These are phyloP conservation scores for Gorsachius goisagi DNA, from an alignment of 2,113 vertebrate genomes.

Conservation along the genomic window DNA sequence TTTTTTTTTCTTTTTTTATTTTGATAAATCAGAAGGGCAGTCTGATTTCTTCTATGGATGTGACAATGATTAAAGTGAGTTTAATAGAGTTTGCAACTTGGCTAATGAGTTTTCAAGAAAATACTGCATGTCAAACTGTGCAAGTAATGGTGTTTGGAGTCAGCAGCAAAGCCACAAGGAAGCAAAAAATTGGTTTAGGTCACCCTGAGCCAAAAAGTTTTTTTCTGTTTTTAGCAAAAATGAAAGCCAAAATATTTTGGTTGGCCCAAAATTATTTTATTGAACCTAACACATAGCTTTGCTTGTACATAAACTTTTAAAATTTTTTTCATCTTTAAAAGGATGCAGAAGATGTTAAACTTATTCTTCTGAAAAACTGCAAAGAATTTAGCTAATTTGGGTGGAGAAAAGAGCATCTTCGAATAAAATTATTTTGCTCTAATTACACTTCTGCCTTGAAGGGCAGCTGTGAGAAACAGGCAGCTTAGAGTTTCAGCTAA, in stretches of 20 bases:
- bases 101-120: constrained; percentile 20
- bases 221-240: constrained; percentile 46
- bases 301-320: too few species aligned
- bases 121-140: not conserved
- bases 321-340: too few species aligned
- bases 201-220: not conserved
- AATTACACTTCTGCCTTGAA: not conserved
- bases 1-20: not conserved
- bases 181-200: constrained; percentile 8
- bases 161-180: constrained; percentile 39
- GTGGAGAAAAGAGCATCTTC: not conserved
- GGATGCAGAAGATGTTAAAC: too few species aligned
- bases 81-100: not conserved
- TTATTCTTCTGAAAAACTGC: not conserved
- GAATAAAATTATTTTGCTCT: constrained; percentile 7
- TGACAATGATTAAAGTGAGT: not conserved
- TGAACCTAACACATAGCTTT: not conserved
- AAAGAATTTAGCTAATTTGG: not conserved
- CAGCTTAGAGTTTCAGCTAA: not conserved
- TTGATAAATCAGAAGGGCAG: not conserved
- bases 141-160: constrained; percentile 12
- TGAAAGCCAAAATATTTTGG: not conserved
- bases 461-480: not conserved
- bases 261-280: not conserved
- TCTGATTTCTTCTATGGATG: not conserved